Evolutionary conservation across 2,888 invertebrate genomes (phyloP), one percentile per base, ranked within the genome.

Genomic region (Nemotelus pantherinus): DNA sequence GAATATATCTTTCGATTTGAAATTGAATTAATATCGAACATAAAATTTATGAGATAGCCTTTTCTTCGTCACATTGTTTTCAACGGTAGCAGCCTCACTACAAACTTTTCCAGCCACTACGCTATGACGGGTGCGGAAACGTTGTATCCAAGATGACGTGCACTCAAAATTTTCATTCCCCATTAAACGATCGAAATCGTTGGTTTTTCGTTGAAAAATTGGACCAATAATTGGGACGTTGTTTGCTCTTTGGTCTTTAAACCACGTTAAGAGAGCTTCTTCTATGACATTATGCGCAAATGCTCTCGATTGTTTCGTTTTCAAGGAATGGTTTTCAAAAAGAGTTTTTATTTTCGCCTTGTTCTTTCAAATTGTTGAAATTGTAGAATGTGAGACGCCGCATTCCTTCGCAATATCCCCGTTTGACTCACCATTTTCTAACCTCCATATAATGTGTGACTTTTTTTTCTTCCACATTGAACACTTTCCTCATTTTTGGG

Each of bases 31-130:
- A n/a, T n/a, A n/a, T n/a, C n/a, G n/a, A n/a, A n/a, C n/a, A n/a
- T n/a, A n/a, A n/a, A n/a, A 82, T 77, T 80, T 80, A 44, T 70
- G 55, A 55, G 43, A 70, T 4, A 83, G 74, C 81, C 82, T 83
- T 43, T 82, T 78, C 74, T 81, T 80, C 25, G 79, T 68, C 65
- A 79, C 81, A 41, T 74, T 78, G 79, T 81, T 60, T 79, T 78
- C 68, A 77, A 82, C 82, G 75, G 80, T 65, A 72, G 80, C 81
- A 58, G 83, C 80, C 80, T 83, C 82, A 78, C 82, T 82, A 77
- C 79, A 77, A 78, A 82, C 77, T 82, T 83, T 83, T 77, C 82
- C 81, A 71, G 76, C 79, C 50, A 82, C 81, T 45, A 72, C 58
- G 81, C 83, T 83, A 79, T 82, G 81, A 58, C 72, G 45, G 9